Base-by-base conservation (phyloP, 2,113 vertebrate genomes). In the Cyrtonyx montezumae region DNA sequence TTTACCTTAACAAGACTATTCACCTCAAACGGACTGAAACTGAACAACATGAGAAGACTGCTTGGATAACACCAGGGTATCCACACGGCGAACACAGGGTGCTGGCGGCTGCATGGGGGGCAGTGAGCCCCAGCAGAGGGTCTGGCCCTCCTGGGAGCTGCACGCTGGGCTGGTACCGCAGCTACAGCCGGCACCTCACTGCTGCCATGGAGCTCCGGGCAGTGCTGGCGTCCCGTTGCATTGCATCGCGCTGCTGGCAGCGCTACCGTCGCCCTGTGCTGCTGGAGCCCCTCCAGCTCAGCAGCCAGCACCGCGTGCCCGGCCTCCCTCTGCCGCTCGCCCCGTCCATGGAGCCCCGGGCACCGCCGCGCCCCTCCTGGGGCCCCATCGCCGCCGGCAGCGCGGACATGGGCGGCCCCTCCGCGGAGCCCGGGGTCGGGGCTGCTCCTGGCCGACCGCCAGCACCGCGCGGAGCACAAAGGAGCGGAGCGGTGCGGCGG, bases 381-480 rank as follows among this genome's bases (percentile, higher is more conserved):
- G 63, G 5, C 22, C 32, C 51, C 51, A 16, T 28, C 26, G 51
- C 51, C 25, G 13, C 23, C 25, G 49, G 49, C 49, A 51, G 13
- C 13, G 25, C 49, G 26, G 51, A 28, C 25, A 28, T 9, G 16
- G 51, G 25, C 51, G 51, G 51, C 51, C 25, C 51, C 51, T 26
- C 51, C 26, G 51, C 51, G 51, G 53, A 30, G 15, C 51, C 28
- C 16, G 28, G 53, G 53, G 15, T 30, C 30, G 53, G 53, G 53
- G 26, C 53, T 9, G 53, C 15, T 25, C 71, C 93, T 97, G 97
- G 95, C 92, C 55, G 36, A 61, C 93, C 89, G 96, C 95, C 96
- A 96, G 84, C 75, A 11, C 86, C 16, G 4, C 78, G 93, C 84
- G 8, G 87, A 88, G 96, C 93, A 97, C 95, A 97, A 97, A 97